A percentile compares a stretch with the other conserved stretches of the same genome.
These are phyloP conservation scores for Encarsia formosa DNA, from an alignment of 2,888 invertebrate genomes.

Conservation along the genomic window DNA sequence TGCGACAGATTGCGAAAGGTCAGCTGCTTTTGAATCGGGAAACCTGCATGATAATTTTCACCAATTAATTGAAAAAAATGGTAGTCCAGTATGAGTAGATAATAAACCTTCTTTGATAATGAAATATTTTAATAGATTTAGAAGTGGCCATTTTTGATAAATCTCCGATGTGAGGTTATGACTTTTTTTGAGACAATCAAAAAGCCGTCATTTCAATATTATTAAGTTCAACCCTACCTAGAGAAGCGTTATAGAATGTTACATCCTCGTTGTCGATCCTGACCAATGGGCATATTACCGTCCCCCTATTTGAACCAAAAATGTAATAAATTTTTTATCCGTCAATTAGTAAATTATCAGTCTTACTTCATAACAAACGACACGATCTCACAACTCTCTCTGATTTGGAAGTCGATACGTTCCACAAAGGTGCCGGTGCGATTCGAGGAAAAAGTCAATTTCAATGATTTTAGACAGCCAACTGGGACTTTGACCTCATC, in stretches of 20 bases:
- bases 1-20: conserved; percentile 56
- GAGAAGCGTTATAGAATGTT: conserved; percentile 1
- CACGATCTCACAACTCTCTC: conserved; percentile 58
- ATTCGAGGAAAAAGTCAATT: conserved; percentile 57
- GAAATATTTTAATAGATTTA: no score
- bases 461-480: conserved; percentile 55
- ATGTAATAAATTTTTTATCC: conserved; percentile 3
- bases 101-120: no score
- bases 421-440: conserved; percentile 62
- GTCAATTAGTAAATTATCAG: no score
- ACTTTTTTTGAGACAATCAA: no score
- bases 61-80: no score
- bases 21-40: conserved; percentile 52
- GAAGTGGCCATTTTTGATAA: no score
- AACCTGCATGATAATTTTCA: conserved; percentile 46
- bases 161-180: no score
- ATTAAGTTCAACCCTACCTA: conserved; percentile 5
- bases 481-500: conserved; percentile 52
- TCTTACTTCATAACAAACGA: conserved; percentile 59
- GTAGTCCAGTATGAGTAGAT: no score
- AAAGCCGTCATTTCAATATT: neutral
- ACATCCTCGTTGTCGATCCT: neutral
- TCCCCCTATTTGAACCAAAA: conserved; percentile 54
- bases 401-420: conserved; percentile 58
- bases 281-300: conserved; percentile 56